Base-by-base conservation (phyloP, 2,113 vertebrate genomes). In the Spizaetus ornatus region DNA sequence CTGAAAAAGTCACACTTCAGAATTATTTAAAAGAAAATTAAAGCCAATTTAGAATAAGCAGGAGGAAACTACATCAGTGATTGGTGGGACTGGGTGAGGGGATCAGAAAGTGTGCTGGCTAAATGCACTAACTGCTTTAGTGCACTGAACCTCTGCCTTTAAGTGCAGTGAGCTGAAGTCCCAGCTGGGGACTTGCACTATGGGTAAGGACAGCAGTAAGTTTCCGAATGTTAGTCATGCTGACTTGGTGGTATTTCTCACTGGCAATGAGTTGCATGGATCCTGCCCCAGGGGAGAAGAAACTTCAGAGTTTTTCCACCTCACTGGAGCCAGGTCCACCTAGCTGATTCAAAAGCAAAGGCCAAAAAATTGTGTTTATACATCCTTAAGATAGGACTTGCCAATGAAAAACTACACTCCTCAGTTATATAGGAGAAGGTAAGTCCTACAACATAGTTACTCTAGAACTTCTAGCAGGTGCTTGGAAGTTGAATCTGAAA, bases 1-100 rank as follows among this genome's bases (percentile, higher is more conserved):
- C 53, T 70, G 83, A 90, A 95, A 88, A 95, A 97, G 92, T 88
- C 89, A 80, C 79, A 74, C 82, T 96, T 95, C 85, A 95, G 82
- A 95, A 95, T 94, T 97, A 92, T 94, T 94, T 94, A 90, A 96
- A 96, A 92, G 88, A 91, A 95, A 87, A 77, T 73, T 72, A 74
- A 36, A 55, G 78, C n/a, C 80, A 62, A 90, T 96, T 95, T 82
- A 66, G 66, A 90, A 43, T 42, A 86, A 82, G 91, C 53, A 77
- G 71, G 50, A 67, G 25, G 45, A 87, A 85, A 73, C 36, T 63
- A 17, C 48, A 50, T 21, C 38, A 55, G 74, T 43, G 65, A 70
- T 52, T 31, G 48, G 31, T 62, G 40, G 36, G 36, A 80, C 8
- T 14, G 40, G 29, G 76, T 47, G 34, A 86, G 31, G 32, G 45